Evolutionary conservation across 1,140 invertebrate genomes (phyloP).

Genomic region (Trichoplusia ni): DNA sequence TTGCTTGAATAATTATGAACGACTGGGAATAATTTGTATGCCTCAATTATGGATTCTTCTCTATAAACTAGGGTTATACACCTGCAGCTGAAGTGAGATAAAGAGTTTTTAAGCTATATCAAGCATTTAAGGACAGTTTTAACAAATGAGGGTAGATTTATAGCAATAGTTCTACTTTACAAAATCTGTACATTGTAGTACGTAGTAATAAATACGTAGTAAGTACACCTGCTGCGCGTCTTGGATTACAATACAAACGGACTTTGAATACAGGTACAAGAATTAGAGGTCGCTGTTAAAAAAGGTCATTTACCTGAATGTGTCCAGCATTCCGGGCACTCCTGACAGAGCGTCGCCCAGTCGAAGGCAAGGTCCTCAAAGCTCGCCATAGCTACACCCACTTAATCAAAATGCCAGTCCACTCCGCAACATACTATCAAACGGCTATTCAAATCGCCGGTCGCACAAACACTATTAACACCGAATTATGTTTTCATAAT

Average conservation of each 20-base stretch:
- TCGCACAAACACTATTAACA: constrained; percentile 59
- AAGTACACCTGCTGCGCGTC: neutral
- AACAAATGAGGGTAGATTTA: too few species aligned
- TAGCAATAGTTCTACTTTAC: too few species aligned
- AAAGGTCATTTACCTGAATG: constrained; percentile 69
- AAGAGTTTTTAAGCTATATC: too few species aligned
- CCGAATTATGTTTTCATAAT: constrained; percentile 27
- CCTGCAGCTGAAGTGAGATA: too few species aligned
- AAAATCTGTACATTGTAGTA: too few species aligned
- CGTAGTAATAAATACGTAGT: too few species aligned
- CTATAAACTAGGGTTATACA: too few species aligned
- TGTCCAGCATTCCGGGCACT: constrained; percentile 82
- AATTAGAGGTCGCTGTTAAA: neutral
- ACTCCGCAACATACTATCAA: constrained; percentile 57
- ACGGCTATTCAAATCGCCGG: constrained; percentile 32
- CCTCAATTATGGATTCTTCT: too few species aligned
- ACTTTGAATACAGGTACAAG: constrained; percentile 9
- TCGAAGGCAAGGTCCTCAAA: constrained; percentile 82
- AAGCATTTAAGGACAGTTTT: too few species aligned
- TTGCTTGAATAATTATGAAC: too few species aligned
- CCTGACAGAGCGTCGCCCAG: constrained; percentile 82
- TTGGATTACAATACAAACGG: neutral
- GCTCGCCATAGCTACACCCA: constrained; percentile 74
- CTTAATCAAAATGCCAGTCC: constrained; percentile 49
- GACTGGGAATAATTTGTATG: too few species aligned